Evolutionary conservation across 2,113 vertebrate genomes (phyloP).

Genomic region (Phycodurus eques): DNA sequence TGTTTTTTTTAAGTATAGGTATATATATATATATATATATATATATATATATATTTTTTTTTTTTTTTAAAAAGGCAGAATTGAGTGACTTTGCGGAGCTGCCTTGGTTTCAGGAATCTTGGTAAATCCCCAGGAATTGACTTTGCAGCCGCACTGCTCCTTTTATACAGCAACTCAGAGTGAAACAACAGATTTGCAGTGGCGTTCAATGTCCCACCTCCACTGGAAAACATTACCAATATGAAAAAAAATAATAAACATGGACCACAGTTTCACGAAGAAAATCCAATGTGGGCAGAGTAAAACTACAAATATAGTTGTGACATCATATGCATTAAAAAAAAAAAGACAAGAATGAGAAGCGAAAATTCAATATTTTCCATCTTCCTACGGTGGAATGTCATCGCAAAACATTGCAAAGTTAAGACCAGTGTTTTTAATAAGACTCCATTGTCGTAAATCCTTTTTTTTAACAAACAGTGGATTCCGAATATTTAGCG

Average conservation of each 20-base stretch:
- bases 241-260: conserved; percentile 10
- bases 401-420: background rate
- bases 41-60: no score
- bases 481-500: background rate
- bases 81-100: conserved; percentile 1
- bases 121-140: background rate
- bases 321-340: conserved; percentile 12
- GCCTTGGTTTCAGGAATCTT: background rate
- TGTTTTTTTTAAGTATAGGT: background rate
- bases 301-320: conserved; percentile 63
- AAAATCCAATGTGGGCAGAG: conserved; percentile 52
- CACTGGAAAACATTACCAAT: conserved; percentile 19
- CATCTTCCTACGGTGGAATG: background rate
- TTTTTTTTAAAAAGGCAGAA: conserved; percentile 4
- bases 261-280: conserved; percentile 65
- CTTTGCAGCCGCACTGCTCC: conserved; percentile 26
- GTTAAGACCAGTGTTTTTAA: conserved; percentile 66
- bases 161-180: conserved; percentile 1
- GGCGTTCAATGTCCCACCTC: conserved; percentile 32
- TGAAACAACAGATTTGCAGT: conserved; percentile 21
- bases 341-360: background rate
- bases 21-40: conserved; percentile 4
- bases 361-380: background rate
- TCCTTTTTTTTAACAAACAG: background rate
- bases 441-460: background rate